Conservation (phyloP, 2,797 vertebrate genomes). For the Bucorvus abyssinicus region DNA sequence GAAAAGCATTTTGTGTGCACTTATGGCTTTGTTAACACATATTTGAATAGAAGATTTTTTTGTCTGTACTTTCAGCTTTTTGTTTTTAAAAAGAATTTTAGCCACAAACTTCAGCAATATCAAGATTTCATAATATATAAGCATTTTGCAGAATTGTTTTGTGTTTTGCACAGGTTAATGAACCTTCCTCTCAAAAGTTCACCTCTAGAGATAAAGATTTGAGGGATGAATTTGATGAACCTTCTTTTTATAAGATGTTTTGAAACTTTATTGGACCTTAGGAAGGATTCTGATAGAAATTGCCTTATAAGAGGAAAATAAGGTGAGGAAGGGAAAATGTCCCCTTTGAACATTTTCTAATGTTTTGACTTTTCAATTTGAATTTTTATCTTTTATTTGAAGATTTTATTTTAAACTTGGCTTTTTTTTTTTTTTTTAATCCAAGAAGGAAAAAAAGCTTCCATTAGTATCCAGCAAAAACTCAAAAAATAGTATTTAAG, state of each 20-base stretch:
- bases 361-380: not conserved
- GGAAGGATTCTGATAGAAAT: not conserved
- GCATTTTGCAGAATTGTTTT: rapidly evolving
- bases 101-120: not conserved
- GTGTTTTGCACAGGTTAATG: not conserved
- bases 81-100: not conserved
- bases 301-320: rapidly evolving
- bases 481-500: not conserved
- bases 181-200: not conserved
- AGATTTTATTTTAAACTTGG: not conserved
- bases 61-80: not conserved
- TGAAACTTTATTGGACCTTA: not conserved
- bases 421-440: not conserved
- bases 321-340: not conserved
- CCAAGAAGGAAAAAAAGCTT: not conserved
- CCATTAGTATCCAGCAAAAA: not conserved
- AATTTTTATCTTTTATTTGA: not conserved
- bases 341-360: not conserved
- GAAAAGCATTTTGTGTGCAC: not conserved
- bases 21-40: not conserved
- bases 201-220: not conserved
- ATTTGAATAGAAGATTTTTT: not conserved
- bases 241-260: not conserved
- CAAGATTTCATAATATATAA: not conserved
- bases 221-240: not conserved